Base-by-base conservation (phyloP, 2,797 vertebrate genomes). In the Cephalopachus bancanus region DNA sequence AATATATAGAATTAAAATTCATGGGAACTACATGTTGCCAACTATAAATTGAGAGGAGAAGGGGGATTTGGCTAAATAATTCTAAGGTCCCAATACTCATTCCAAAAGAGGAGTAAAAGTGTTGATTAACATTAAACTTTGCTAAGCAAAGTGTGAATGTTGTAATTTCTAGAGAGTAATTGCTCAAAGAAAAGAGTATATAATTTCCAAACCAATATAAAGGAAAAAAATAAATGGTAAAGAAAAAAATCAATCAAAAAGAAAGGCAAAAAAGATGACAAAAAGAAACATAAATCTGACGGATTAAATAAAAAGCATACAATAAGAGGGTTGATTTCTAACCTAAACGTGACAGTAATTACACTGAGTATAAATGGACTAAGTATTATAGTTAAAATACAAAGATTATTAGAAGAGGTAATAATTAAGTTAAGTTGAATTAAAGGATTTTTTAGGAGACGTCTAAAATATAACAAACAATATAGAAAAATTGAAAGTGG, bases 301-400 rank as follows among this genome's bases (percentile, higher is more conserved):
- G 16, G 14, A 57, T 76, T 37, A 72, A 89, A 92, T 51, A 44
- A 79, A 85, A 76, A 91, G 10, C 60, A 62, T 67, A 62, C 96
- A 74, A 75, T 76, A 91, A 97, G 5, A 86, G 74, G 30, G 59
- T 22, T 87, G 22, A 67, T 53, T 85, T 86, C 93, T 72, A 80
- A 91, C 22, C 89, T 44, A 94, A 69, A 59, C 69, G 78, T 30
- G 60, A 81, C 10, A 62, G 15, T 89, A 76, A 85, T 83, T 89
- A 60, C 10, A 95, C 89, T 96, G 96, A 55, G 5, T 64, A 67
- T 92, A 95, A 94, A 94, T 90, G 51, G 28, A 33, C 59, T 92
- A 92, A 93, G 87, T 62, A 37, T 14, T 86, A 59, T 3, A 88
- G 24, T 74, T 86, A 93, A 89, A 96, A 78, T 37, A 92, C 8